Evolutionary conservation across 2,888 invertebrate genomes (phyloP).

Genomic region (Eristalis tenax): DNA sequence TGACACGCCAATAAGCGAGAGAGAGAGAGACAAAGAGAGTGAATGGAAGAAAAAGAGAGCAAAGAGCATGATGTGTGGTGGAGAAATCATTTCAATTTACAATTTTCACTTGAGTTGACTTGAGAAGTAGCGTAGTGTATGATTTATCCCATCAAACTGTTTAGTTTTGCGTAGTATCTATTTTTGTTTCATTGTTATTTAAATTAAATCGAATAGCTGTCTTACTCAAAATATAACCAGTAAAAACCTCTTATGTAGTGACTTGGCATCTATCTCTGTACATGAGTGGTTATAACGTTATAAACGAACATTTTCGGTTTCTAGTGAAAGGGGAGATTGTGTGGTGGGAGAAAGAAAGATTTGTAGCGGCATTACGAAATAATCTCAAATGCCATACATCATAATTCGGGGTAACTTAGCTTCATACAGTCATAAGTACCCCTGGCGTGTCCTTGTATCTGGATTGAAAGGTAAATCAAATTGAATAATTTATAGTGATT

Average conservation of each 20-base stretch:
- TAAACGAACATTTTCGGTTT: slow-evolving; percentile 50
- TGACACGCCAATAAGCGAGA: slow-evolving; percentile 72
- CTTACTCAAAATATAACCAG: slow-evolving; percentile 29
- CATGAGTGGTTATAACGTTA: slow-evolving; percentile 28
- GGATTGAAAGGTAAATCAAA: slow-evolving; percentile 88
- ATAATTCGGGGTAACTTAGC: slow-evolving; percentile 93
- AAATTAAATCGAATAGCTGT: slow-evolving; percentile 12
- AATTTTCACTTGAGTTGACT: slow-evolving; percentile 58
- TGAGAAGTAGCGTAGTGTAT: slow-evolving; percentile 28
- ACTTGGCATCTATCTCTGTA: slow-evolving; percentile 15
- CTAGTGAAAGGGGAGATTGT: slow-evolving; percentile 44
- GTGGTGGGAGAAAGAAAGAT: slow-evolving; percentile 53
- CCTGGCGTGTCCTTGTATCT: slow-evolving; percentile 93
- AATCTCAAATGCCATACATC: slow-evolving; percentile 90
- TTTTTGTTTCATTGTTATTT: slow-evolving; percentile 12
- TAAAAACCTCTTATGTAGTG: slow-evolving; percentile 26
- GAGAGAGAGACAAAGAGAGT: slow-evolving; percentile 40
- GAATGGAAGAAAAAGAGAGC: slow-evolving; percentile 35
- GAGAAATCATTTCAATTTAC: slow-evolving; percentile 56
- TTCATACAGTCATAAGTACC: slow-evolving; percentile 92
- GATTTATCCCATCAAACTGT: slow-evolving; percentile 13
- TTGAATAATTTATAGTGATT: slow-evolving; percentile 40
- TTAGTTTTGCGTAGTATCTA: slow-evolving; percentile 10
- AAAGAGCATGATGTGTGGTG: slow-evolving; percentile 56
- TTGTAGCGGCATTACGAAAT: slow-evolving; percentile 71